Evolutionary conservation across 2,113 vertebrate species (phyloP), one percentile per base, ranked within the genome.

Genomic region (Eurystomus gularis): DNA sequence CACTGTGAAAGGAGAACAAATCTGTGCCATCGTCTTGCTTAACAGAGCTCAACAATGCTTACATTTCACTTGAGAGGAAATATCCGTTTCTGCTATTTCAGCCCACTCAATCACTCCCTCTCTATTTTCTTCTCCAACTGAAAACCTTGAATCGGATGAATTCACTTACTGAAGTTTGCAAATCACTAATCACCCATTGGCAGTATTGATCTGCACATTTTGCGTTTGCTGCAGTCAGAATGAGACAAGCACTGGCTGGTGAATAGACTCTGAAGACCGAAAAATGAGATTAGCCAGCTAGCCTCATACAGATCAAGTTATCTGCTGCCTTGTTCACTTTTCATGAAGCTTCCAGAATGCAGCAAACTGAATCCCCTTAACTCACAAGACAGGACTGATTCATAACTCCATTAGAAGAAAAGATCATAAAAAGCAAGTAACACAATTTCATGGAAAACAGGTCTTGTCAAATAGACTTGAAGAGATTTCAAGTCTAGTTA

Each of bases 21-120:
- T 90, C 86, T 81, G 65, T 76, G 82, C 79, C 76, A 77, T 77
- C 77, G 18, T 54, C 80, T 73, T 82, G 78, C 81, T 91, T 80
- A 93, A 86, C 80, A 85, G 91, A 82, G 95, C 86, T 91, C 96
- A 93, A 94, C 86, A 70, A 92, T 48, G 91, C 95, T 94, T 95
- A 93, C 96, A 82, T 85, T 89, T 92, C 82, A 93, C 70, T 94
- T 48, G 54, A 93, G 86, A 94, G 73, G 77, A 93, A 90, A 86
- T 90, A 95, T 37, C 86, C 2, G 1, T 66, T 94, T 75, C 88
- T 19, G 20, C 82, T 91, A 94, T 68, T 93, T 70, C 85, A 83
- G 60, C 76, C 86, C 68, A 65, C 70, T 95, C 96, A 75, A 91
- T 96, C 89, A 78, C 78, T 93, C 65, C 89, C 90, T 40, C 86